A percentile compares a stretch with the other conserved stretches of the same genome.
Conservation (phyloP, 2,888 invertebrate species). For the Salpingus planirostris region DNA sequence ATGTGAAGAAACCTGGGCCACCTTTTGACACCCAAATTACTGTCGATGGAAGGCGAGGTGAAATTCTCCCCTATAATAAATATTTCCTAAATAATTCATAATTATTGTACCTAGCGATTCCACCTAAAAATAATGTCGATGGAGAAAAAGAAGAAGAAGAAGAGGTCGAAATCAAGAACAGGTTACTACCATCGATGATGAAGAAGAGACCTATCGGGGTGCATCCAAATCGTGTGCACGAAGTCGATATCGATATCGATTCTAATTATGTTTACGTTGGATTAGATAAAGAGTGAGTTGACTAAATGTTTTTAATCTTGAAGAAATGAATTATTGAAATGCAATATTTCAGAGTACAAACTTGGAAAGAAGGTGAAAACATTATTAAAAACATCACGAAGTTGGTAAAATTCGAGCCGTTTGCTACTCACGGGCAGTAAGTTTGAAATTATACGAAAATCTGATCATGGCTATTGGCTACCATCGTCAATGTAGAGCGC, state of each 20-base stretch:
- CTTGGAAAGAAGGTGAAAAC: slow-evolving; percentile 65
- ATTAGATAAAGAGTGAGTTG: slow-evolving; percentile 60
- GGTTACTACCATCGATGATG: too few species aligned
- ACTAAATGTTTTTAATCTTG: slow-evolving; percentile 1
- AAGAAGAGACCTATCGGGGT: slow-evolving; percentile 39
- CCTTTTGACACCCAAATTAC: slow-evolving; percentile 55
- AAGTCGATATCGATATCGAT: slow-evolving; percentile 54
- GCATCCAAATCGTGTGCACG: slow-evolving; percentile 31
- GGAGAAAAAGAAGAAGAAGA: too few species aligned
- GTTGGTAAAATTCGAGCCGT: slow-evolving; percentile 57
- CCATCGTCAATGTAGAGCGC: too few species aligned
- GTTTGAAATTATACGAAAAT: too few species aligned
- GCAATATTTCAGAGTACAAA: slow-evolving; percentile 46
- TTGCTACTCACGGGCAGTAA: slow-evolving; percentile 56
- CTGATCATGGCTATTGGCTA: too few species aligned
- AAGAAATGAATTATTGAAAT: too few species aligned
- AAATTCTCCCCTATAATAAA: too few species aligned
- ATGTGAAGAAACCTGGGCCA: slow-evolving; percentile 94
- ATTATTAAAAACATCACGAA: slow-evolving; percentile 62
- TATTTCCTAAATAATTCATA: too few species aligned
- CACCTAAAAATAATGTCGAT: too few species aligned
- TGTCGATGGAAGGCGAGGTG: slow-evolving; percentile 17
- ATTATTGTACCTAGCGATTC: too few species aligned
- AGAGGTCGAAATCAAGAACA: too few species aligned
- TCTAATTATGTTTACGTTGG: slow-evolving; percentile 71